phyloP scores from a whole-genome alignment of 2,888 invertebrate genomes.

The Stramonita haemastoma region DNA sequence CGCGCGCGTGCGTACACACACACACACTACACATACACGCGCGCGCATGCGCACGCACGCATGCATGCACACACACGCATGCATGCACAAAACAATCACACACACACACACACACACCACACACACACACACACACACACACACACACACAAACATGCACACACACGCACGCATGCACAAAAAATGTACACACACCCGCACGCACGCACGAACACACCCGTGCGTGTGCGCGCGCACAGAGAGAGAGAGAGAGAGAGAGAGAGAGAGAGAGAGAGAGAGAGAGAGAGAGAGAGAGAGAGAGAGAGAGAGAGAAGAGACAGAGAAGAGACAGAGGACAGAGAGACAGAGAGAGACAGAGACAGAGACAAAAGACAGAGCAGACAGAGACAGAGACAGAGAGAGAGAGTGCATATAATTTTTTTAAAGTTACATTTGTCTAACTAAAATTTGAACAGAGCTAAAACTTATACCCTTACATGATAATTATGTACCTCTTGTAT shows the following conservation, averaged over 20 bases:
- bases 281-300: neutral
- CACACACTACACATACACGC: too few relatives aligned
- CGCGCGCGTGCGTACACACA: too few relatives aligned
- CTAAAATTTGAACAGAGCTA: too few relatives aligned
- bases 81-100: neutral
- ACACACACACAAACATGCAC: neutral
- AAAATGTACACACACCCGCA: neutral
- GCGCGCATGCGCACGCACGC: neutral
- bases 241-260: slow-evolving; percentile 4
- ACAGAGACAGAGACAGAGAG: neutral
- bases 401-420: neutral
- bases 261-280: neutral
- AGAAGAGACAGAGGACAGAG: neutral
- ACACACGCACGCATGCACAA: neutral
- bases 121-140: neutral
- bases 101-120: neutral
- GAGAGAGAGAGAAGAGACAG: neutral
- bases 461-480: too few relatives aligned
- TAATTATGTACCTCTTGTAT: too few relatives aligned
- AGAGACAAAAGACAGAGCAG: neutral
- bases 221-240: neutral
- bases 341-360: neutral
- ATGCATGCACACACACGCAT: neutral
- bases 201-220: neutral
- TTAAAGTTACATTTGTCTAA: too few relatives aligned